Evolutionary conservation across 1,140 invertebrate species (phyloP), one percentile per base, ranked within the genome.

Genomic region (Procambarus clarkii): DNA sequence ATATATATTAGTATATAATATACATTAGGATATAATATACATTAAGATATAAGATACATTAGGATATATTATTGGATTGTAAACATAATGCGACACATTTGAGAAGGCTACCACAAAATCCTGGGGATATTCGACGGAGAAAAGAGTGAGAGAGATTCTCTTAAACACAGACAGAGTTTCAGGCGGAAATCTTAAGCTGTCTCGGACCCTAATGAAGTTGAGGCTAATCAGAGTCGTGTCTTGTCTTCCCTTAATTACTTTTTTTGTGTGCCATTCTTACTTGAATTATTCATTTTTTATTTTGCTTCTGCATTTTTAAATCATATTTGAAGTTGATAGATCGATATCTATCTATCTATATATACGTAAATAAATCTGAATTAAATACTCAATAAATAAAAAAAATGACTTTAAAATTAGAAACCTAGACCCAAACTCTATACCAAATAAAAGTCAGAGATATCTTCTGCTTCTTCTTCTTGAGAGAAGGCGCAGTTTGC

Each of bases 151-250:
- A 34, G n/a, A 74, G n/a, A 34, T 74, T 74, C 69, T 74, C 69
- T 74, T 74, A 74, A 74, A 74, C 21, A 24, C 69, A 34, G 69
- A 74, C 34, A 34, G 69, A 74, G 69, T 74, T 74, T 34, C n/a
- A 7, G n/a, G 69, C n/a, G 5, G 7, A 21, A 21, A 74, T 34
- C 69, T 24, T 74, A 74, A 74, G n/a, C 24, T 74, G 21, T 74
- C 69, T 13, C 4, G 69, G 7, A 4, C 5, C n/a, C 69, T 74
- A 74, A 74, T 74, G 69, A 74, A 74, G 24, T 74, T 34, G 69
- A 11, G 18, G 7, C 69, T 34, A 74, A 74, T 74, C 69, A 74
- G 69, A 74, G 69, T 8, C 69, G 69, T 74, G 7, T 74, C 24
- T 74, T 3, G 24, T 21, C 69, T 74, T 74, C 69, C 34, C 69